Base-by-base conservation (phyloP, 2,888 invertebrate species). In the Lissonota sp. region DNA sequence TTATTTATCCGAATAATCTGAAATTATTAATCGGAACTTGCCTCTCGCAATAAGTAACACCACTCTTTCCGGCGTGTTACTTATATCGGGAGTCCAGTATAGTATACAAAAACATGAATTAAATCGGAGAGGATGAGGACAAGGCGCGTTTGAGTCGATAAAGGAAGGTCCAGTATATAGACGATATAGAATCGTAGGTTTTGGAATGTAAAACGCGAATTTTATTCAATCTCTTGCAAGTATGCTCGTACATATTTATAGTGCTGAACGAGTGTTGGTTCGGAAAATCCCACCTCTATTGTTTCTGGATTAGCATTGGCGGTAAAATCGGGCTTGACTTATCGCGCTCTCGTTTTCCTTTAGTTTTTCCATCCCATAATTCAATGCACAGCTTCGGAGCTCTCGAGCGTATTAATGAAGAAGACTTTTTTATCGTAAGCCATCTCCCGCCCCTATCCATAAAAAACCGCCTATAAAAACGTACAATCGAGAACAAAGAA, bases 221-320 rank as follows among this genome's bases (percentile, higher is more conserved):
- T 53, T 12, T 8, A 72, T 72, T 62, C 42, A 62, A 72, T 72
- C 26, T 42, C 42, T 12, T 42, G 26, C 42, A 2, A 63, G 26
- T 53, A 40, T 63, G 26, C 26, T 44, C 37, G 53, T 53, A 26
- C 37, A 53, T 40, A 51, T 72, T 26, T 10, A 49, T 58, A 37
- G 37, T 51, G 26, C 51, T 62, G 16, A 62, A 8, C 71, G 51
- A 10, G 8, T 16, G 49, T 39, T 40, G 70, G 70, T n/a, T 14
- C n/a, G 60, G 40, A 70, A 60, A 10, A 39, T 60, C 49, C 62
- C 39, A 53, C 53, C 40, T 51, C 62, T 37, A 72, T 72, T 72
- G 72, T 72, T 72, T 62, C 12, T 42, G 53, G 62, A 72, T 72
- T 62, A 72, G 49, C 40, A 71, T 39, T 10, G 49, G n/a, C 6